Conservation (phyloP, 2,113 vertebrate genomes). For the Micronisus gabar region DNA sequence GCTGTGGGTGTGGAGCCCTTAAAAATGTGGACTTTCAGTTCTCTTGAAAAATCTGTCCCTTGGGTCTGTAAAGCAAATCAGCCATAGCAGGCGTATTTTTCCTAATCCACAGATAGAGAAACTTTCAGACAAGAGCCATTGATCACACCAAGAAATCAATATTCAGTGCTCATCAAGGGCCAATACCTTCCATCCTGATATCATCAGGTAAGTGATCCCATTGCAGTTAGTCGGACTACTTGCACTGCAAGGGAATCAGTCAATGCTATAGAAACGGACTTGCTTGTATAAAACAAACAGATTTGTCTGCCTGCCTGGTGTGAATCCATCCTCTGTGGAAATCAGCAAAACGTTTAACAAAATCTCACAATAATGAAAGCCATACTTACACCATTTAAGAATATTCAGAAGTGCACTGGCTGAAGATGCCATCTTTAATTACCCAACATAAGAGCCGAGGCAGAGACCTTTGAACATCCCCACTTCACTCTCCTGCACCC, state of each 20-base stretch:
- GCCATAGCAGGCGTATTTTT: neutral
- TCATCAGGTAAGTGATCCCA: neutral
- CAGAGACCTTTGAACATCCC: neutral
- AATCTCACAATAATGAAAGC: neutral
- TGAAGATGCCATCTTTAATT: neutral
- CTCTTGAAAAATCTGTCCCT: neutral
- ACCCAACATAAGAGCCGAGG: neutral
- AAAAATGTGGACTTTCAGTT: neutral
- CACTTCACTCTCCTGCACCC: neutral
- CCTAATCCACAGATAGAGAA: neutral
- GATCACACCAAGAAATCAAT: slow-evolving; percentile 13
- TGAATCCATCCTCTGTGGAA: neutral
- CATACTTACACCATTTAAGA: accelerated
- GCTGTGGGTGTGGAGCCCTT: neutral
- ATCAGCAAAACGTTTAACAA: neutral
- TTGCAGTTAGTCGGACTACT: neutral
- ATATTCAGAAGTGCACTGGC: neutral
- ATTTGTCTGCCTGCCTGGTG: neutral
- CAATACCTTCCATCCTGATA: neutral
- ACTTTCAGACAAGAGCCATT: slow-evolving; percentile 2
- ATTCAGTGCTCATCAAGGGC: neutral
- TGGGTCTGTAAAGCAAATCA: neutral
- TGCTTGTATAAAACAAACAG: neutral
- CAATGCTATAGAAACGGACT: neutral
- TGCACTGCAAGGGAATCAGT: too few species aligned